Percentiles rank a stretch among this genome's conserved stretches.
Evolutionary conservation across 2,888 invertebrate genomes (phyloP).

Genomic region (Minunthozetes semirufus): DNA sequence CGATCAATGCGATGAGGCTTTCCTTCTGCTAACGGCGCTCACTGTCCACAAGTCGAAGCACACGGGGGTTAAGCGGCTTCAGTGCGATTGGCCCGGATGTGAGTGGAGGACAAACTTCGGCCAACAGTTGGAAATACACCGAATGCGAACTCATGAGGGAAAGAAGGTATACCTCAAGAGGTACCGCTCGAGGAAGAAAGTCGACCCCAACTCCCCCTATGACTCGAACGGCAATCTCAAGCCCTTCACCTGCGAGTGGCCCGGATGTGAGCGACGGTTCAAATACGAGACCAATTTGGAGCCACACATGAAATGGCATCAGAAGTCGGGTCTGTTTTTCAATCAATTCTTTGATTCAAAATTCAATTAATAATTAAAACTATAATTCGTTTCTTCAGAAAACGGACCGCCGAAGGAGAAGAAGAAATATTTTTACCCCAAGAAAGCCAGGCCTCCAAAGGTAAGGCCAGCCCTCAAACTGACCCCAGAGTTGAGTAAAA

Average conservation of each 20-base stretch:
- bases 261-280: neutral
- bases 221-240: neutral
- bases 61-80: neutral
- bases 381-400: too few relatives aligned
- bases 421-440: too few relatives aligned
- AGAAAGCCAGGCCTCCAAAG: too few relatives aligned
- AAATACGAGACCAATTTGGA: too few relatives aligned
- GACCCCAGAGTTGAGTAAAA: too few relatives aligned
- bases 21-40: neutral
- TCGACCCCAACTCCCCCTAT: neutral
- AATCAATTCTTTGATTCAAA: too few relatives aligned
- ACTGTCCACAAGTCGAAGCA: neutral
- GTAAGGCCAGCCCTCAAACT: too few relatives aligned
- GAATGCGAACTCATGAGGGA: neutral
- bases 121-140: neutral
- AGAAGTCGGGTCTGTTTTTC: too few relatives aligned
- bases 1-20: neutral
- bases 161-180: neutral
- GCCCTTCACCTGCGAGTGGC: neutral
- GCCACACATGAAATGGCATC: too few relatives aligned
- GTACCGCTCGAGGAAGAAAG: neutral
- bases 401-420: too few relatives aligned
- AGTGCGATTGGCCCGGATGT: conserved; percentile 10
- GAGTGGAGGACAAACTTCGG: neutral
- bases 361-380: too few relatives aligned